Evolutionary conservation across 2,113 vertebrate genomes (phyloP).

Genomic region (Lepus americanus): DNA sequence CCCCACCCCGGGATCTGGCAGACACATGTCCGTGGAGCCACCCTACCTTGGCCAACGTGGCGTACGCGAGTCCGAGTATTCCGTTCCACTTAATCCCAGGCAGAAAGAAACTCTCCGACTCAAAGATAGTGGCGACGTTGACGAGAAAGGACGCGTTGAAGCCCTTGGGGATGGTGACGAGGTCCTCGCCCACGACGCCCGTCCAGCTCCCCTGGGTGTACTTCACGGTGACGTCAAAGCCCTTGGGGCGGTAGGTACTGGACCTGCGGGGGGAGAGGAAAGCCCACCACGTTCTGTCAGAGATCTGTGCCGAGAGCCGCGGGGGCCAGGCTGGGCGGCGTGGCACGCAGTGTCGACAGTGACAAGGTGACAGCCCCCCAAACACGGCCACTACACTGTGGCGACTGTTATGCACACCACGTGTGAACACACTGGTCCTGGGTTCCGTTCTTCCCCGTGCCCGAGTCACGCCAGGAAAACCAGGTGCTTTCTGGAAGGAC

Average conservation of each 20-base stretch:
- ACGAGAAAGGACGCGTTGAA: slow-evolving; percentile 90
- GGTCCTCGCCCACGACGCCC: slow-evolving; percentile 93
- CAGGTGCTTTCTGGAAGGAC: background rate
- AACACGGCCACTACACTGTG: accelerated
- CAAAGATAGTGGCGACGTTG: slow-evolving; percentile 95
- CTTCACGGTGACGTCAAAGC: slow-evolving; percentile 90
- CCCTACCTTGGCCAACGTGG: slow-evolving; percentile 93
- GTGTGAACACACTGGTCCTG: accelerated
- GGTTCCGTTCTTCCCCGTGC: no score
- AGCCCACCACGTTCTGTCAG: accelerated
- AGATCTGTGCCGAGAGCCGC: accelerated
- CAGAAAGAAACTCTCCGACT: slow-evolving; percentile 96
- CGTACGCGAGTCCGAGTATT: slow-evolving; percentile 96
- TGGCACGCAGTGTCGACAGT: accelerated
- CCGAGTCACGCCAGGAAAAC: accelerated
- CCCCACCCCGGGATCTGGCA: accelerated
- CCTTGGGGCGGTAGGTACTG: slow-evolving; percentile 89
- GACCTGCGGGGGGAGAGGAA: slow-evolving; percentile 87
- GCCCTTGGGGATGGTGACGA: slow-evolving; percentile 92
- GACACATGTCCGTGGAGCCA: accelerated
- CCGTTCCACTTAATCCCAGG: slow-evolving; percentile 96
- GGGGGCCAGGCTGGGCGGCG: accelerated
- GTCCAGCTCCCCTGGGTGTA: slow-evolving; percentile 98
- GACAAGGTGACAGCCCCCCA: no score
- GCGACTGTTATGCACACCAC: accelerated